A percentile compares a stretch with the other conserved stretches of the same genome.
Conservation (phyloP, 35 echinoderm and acorn worm genomes). For the Strongylocentrotus purpuratus region DNA sequence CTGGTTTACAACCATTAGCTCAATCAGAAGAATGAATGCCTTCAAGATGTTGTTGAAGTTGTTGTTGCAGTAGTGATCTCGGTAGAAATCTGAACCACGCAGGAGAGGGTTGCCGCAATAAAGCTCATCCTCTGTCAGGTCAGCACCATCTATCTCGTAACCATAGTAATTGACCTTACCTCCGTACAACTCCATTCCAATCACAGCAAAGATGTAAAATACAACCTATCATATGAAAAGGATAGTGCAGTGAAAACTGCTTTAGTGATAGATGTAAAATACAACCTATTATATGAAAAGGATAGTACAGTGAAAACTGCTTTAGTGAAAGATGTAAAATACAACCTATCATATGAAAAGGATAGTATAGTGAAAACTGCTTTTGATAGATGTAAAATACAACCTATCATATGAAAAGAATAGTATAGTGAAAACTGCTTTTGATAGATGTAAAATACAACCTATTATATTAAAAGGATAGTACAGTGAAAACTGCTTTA, state of each 20-base stretch:
- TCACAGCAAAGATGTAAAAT: slow-evolving; percentile 90
- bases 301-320: too few relatives aligned
- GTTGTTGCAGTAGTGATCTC: slow-evolving; percentile 96
- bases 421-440: too few relatives aligned
- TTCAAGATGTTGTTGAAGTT: slow-evolving; percentile 96
- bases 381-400: slow-evolving; percentile 79
- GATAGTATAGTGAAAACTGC: too few relatives aligned
- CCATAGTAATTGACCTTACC: slow-evolving; percentile 75
- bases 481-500: too few relatives aligned
- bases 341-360: slow-evolving; percentile 65
- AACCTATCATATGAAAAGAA: slow-evolving; percentile 57
- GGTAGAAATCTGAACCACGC: slow-evolving; percentile 74
- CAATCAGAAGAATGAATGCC: slow-evolving; percentile 85
- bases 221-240: slow-evolving; percentile 65
- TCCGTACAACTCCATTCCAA: slow-evolving; percentile 88
- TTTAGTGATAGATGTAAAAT: slow-evolving; percentile 71
- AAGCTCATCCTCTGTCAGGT: slow-evolving; percentile 1
- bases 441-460: slow-evolving; percentile 84
- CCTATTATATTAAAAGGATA: slow-evolving; percentile 42
- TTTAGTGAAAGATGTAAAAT: slow-evolving; percentile 71
- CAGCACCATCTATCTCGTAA: slow-evolving; percentile 44
- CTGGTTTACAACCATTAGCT: slow-evolving; percentile 96
- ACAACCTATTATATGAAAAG: slow-evolving; percentile 64
- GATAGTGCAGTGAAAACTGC: too few relatives aligned
- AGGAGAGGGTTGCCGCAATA: slow-evolving; percentile 78